phyloP scores from a whole-genome alignment of 2,797 vertebrate genomes.

The Aselliscus stoliczkanus region DNA sequence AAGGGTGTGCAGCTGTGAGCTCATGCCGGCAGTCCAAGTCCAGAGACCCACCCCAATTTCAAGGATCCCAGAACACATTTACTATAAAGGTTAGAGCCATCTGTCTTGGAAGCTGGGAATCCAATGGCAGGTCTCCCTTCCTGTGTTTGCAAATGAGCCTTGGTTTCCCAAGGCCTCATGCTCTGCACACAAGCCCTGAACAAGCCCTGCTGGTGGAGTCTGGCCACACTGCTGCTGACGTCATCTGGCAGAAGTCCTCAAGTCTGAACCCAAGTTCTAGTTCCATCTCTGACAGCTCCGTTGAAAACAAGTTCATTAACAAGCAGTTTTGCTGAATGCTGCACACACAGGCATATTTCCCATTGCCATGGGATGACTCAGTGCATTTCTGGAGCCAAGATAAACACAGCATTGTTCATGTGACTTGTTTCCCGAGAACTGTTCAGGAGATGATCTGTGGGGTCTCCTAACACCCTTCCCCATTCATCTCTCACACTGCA shows the following conservation, averaged over 20 bases:
- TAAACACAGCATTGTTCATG: background rate
- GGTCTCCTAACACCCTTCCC: background rate
- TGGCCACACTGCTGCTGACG: background rate
- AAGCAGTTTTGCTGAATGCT: constrained; percentile 42
- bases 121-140: background rate
- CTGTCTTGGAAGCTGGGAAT: background rate
- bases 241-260: constrained; percentile 24
- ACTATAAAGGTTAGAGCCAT: background rate
- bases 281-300: constrained; percentile 47
- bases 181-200: constrained; percentile 23
- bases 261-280: constrained; percentile 34
- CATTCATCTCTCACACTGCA: background rate
- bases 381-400: constrained; percentile 49
- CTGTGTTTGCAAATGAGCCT: background rate
- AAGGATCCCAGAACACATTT: background rate
- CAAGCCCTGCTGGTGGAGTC: constrained; percentile 62
- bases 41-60: background rate
- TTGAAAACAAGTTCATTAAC: constrained; percentile 41
- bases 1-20: background rate
- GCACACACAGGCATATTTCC: constrained; percentile 25
- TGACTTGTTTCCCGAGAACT: background rate
- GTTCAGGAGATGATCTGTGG: background rate
- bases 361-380: constrained; percentile 33
- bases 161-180: constrained; percentile 13
- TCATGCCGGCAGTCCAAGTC: background rate